Evolutionary conservation across 2,113 vertebrate species (phyloP).

Genomic region (Rhea americana): DNA sequence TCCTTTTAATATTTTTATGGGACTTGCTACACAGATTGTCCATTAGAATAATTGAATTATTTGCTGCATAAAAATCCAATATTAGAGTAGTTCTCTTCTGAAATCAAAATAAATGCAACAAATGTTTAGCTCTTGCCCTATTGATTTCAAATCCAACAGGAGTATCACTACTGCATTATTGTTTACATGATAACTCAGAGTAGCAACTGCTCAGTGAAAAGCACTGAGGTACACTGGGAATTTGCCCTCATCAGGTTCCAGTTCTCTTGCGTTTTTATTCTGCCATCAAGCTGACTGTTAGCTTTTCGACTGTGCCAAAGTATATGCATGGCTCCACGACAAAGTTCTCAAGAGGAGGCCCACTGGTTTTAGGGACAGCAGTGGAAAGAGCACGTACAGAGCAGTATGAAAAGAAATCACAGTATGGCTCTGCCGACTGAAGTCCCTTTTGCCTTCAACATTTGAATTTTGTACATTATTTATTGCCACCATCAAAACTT

Average conservation of each 20-base stretch:
- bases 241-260: not conserved
- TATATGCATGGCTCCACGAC: not conserved
- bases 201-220: not conserved
- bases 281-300: constrained; percentile 1
- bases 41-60: not conserved
- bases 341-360: constrained; percentile 21
- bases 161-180: not conserved
- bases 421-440: constrained; percentile 4
- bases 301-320: constrained; percentile 40
- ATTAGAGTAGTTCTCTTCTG: not conserved
- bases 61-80: not conserved
- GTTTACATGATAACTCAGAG: not conserved
- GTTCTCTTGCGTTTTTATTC: constrained; percentile 5
- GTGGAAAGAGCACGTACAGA: not conserved
- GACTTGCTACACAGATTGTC: not conserved
- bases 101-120: constrained; percentile 15
- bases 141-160: not conserved
- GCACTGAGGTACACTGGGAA: not conserved
- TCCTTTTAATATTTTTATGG: not conserved
- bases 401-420: constrained; percentile 22
- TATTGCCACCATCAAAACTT: constrained; percentile 45
- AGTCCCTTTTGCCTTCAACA: not conserved
- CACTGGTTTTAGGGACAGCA: constrained; percentile 14
- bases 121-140: not conserved
- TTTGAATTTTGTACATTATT: constrained; percentile 65